phyloP scores from a whole-genome alignment of 2,888 invertebrate species.

The Heliothis peltigera region DNA sequence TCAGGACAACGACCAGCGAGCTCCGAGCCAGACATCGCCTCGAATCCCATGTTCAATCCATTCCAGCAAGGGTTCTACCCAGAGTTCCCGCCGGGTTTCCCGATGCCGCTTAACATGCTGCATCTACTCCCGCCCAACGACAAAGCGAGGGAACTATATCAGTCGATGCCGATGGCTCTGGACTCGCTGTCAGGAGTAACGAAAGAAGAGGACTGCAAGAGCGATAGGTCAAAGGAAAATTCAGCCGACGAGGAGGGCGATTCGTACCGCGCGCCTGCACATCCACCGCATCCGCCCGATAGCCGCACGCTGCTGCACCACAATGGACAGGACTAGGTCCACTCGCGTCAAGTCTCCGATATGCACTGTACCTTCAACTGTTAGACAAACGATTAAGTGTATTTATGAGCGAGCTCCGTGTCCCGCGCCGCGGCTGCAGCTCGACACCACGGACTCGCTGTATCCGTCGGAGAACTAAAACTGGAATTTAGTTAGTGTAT shows the following conservation, averaged over 20 bases:
- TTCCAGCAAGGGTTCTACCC: constrained; percentile 95
- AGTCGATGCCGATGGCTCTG: constrained; percentile 88
- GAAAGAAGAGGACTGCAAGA: constrained; percentile 92
- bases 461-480: constrained; percentile 66
- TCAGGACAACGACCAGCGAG: constrained; percentile 91
- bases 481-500: constrained; percentile 76
- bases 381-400: constrained; percentile 50
- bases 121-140: constrained; percentile 95
- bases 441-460: constrained; percentile 31
- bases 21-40: constrained; percentile 91
- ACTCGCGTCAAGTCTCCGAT: constrained; percentile 59
- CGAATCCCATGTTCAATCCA: constrained; percentile 93
- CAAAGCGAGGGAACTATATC: constrained; percentile 92
- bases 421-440: constrained; percentile 31
- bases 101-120: constrained; percentile 95
- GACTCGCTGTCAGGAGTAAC: constrained; percentile 87
- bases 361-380: constrained; percentile 64
- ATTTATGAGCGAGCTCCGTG: constrained; percentile 32
- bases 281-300: constrained; percentile 90
- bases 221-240: constrained; percentile 91
- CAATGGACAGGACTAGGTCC: constrained; percentile 93
- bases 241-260: constrained; percentile 90
- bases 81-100: constrained; percentile 94
- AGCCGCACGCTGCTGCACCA: constrained; percentile 92
- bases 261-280: constrained; percentile 86